A percentile compares a stretch with the other conserved stretches of the same genome.
Conservation (phyloP, 1,140 invertebrate genomes). For the Drosophila kohkoa region DNA sequence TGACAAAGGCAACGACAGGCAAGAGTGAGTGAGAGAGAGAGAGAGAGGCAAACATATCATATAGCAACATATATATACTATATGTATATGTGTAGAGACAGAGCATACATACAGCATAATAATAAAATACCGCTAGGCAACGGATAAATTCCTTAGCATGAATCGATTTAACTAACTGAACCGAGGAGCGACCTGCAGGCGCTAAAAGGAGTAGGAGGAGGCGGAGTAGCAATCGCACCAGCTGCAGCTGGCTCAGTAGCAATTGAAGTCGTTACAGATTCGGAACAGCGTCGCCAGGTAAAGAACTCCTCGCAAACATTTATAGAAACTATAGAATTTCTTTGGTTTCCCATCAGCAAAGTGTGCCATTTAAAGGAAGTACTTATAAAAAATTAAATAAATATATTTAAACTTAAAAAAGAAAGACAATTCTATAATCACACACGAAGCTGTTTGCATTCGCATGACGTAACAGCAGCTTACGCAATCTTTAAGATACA, state of each 20-base stretch:
- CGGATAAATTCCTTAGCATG: constrained; percentile 78
- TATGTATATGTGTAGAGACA: not conserved
- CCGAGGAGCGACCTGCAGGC: constrained; percentile 1
- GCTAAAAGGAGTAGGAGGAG: constrained; percentile 12
- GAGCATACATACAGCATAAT: constrained; percentile 47
- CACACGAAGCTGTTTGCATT: not conserved
- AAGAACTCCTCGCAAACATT: too few relatives aligned
- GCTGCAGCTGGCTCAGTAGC: constrained; percentile 43
- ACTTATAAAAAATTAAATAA: not conserved
- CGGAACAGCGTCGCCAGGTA: constrained; percentile 62
- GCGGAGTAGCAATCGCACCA: constrained; percentile 25
- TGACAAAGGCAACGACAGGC: constrained; percentile 31
- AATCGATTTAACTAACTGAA: constrained; percentile 77
- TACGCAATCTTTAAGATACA: constrained; percentile 53
- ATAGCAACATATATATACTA: not conserved
- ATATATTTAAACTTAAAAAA: not conserved
- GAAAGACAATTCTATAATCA: too few relatives aligned
- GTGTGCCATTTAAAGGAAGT: constrained; percentile 42
- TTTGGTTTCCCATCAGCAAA: constrained; percentile 37
- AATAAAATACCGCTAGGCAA: constrained; percentile 83
- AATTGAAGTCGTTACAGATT: constrained; percentile 50
- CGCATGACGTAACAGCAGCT: constrained; percentile 26
- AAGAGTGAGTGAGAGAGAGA: not conserved
- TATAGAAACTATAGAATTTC: not conserved
- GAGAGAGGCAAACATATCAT: constrained; percentile 14